These are phyloP conservation scores for Encarsia formosa DNA, from an alignment of 2,888 invertebrate genomes.

Conservation along the genomic window DNA sequence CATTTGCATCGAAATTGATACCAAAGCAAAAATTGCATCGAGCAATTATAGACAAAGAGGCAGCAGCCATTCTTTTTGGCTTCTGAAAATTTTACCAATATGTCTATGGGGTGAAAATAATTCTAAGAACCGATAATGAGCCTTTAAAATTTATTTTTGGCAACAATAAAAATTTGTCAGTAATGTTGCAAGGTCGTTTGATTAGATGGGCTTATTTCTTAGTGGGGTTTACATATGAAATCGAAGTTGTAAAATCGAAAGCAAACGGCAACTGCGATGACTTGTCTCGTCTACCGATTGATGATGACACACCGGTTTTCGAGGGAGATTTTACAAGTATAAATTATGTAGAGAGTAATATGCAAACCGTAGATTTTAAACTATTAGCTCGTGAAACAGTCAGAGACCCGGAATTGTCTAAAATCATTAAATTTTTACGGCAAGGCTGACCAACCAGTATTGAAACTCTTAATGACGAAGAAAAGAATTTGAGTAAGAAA, in stretches of 20 bases:
- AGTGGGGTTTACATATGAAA: constrained; percentile 16
- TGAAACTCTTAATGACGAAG: neutral
- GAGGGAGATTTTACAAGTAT: constrained; percentile 10
- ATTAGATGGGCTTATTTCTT: constrained; percentile 25
- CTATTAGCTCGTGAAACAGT: constrained; percentile 2
- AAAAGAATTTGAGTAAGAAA: neutral
- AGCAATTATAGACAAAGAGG: constrained; percentile 22
- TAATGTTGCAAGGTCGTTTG: constrained; percentile 8
- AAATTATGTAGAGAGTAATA: constrained; percentile 14
- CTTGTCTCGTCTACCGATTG: constrained; percentile 10
- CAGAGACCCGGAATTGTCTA: constrained; percentile 12
- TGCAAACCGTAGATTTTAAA: constrained; percentile 4
- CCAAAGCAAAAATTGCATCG: constrained; percentile 12
- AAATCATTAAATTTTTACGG: neutral
- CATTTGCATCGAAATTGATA: constrained; percentile 18
- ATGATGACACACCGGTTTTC: constrained; percentile 18
- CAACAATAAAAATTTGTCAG: constrained; percentile 18
- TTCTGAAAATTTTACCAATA: constrained; percentile 22
- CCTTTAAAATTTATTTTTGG: constrained; percentile 22
- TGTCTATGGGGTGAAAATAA: constrained; percentile 15
- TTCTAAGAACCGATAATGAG: constrained; percentile 22
- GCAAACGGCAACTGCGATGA: constrained; percentile 25
- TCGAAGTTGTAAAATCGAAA: constrained; percentile 18
- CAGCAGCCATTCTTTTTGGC: constrained; percentile 24
- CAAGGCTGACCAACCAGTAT: neutral